Percentiles rank a stretch among this genome's conserved stretches.
These are phyloP conservation scores for Neofelis nebulosa DNA, from an alignment of 2,113 vertebrate genomes.

Conservation along the genomic window DNA sequence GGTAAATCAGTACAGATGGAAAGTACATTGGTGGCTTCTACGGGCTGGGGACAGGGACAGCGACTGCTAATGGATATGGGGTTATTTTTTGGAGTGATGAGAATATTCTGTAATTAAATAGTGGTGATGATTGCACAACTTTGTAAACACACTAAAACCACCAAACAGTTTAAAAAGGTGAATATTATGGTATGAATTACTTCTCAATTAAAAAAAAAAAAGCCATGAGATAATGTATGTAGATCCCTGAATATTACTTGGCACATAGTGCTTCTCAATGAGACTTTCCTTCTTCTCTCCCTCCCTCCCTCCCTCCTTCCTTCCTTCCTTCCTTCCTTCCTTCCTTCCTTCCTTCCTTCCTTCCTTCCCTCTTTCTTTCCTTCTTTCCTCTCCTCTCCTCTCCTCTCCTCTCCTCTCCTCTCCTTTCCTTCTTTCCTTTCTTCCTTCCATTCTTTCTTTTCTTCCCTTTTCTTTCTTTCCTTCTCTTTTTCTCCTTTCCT, in stretches of 20 bases:
- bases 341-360: not conserved
- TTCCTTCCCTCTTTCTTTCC: rapidly evolving
- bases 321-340: not conserved
- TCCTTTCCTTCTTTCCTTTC: too few species aligned
- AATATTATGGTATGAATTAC: not conserved
- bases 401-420: rapidly evolving
- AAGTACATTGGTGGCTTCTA: not conserved
- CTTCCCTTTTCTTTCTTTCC: not conserved
- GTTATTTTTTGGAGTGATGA: not conserved
- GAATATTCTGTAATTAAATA: not conserved
- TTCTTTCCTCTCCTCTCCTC: too few species aligned
- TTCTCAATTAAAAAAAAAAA: not conserved
- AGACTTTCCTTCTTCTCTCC: not conserved
- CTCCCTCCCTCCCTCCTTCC: not conserved
- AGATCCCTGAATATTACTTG: not conserved
- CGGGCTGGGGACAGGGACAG: not conserved
- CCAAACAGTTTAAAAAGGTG: not conserved
- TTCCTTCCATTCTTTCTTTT: too few species aligned
- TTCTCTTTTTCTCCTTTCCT: not conserved
- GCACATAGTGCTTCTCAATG: not conserved
- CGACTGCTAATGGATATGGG: not conserved
- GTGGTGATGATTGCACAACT: not conserved
- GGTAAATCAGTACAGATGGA: not conserved
- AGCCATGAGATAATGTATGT: not conserved
- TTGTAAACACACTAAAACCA: not conserved